Evolutionary conservation across 2,797 vertebrate species (phyloP), one percentile per base, ranked within the genome.

Genomic region (Mormyrops boulengeri): DNA sequence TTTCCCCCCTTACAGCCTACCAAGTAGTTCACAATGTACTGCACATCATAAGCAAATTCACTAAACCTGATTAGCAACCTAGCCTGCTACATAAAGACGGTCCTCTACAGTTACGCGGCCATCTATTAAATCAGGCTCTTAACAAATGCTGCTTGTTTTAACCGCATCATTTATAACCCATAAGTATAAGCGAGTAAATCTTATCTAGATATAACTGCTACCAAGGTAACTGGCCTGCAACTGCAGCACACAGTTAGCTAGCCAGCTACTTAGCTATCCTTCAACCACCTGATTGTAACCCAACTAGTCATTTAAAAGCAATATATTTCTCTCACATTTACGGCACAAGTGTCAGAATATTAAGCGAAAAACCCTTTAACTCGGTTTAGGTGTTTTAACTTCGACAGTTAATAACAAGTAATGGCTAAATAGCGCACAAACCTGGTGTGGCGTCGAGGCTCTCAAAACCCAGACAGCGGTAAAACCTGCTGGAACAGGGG

Each of bases 371-470:
- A 34, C 73, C 34, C 38, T n/a, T 44, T 7, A 44, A 44, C 38
- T 44, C 41, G 14, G 19, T 44, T 80, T 44, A 80, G 5, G 73
- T n/a, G 17, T 80, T 80, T 80, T 44, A 44, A 80, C 73, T 44
- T 44, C 0, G 73, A 17, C 12, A 44, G 38, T 44, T 80, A 41
- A 41, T 26, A 12, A n/a, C 73, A 26, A n/a, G 38, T 44, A 44
- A 80, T 7, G 38, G 73, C 73, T 44, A 80, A 89, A 85, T 14
- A 84, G 26, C 69, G 73, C 69, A 88, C 89, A 80, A 62, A 90
- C 89, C 89, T 88, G 89, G 30, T 44, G 86, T 88, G 87, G 89
- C 89, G 89, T 88, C 66, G 89, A n/a, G 87, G 52, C 69, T 84
- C 69, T 73, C 69, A 47, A 49, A 47, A 77, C 73, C 14, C 69